Percentiles rank a stretch among this genome's conserved stretches.
Evolutionary conservation across 2,888 invertebrate genomes (phyloP).

Genomic region (Tanytarsus gracilentus): DNA sequence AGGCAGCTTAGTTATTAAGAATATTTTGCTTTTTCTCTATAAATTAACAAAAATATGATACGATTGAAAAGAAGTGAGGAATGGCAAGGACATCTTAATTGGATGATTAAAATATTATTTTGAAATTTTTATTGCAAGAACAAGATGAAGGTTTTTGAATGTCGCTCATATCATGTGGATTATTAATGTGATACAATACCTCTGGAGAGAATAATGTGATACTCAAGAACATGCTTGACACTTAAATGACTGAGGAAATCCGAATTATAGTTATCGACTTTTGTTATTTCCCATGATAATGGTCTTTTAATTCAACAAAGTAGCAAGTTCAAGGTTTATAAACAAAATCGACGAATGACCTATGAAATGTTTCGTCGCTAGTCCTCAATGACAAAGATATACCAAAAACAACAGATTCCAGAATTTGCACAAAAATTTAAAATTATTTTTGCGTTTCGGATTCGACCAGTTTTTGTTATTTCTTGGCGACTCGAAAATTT

Average conservation of each 20-base stretch:
- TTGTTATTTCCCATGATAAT: not conserved
- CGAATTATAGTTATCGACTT: not conserved
- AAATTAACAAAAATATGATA: not conserved
- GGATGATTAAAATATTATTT: no score
- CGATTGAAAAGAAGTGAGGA: not conserved
- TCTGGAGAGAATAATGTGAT: no score
- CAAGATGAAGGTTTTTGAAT: not conserved
- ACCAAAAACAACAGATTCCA: no score
- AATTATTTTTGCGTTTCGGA: no score
- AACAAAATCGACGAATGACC: not conserved
- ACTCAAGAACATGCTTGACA: no score
- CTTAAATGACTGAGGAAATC: not conserved
- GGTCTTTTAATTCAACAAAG: not conserved
- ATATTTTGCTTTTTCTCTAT: not conserved
- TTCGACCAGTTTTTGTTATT: no score
- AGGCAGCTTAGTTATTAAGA: slow-evolving; percentile 28
- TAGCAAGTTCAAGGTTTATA: slow-evolving; percentile 12
- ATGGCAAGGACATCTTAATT: not conserved
- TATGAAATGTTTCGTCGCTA: not conserved
- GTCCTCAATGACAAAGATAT: not conserved
- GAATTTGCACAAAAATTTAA: no score
- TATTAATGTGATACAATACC: no score
- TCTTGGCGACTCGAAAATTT: no score
- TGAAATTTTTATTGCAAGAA: no score
- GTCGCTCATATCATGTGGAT: no score